A percentile compares a stretch with the other conserved stretches of the same genome.
phyloP scores from a whole-genome alignment of 2,888 invertebrate species.

The Cosmia pyralina region DNA sequence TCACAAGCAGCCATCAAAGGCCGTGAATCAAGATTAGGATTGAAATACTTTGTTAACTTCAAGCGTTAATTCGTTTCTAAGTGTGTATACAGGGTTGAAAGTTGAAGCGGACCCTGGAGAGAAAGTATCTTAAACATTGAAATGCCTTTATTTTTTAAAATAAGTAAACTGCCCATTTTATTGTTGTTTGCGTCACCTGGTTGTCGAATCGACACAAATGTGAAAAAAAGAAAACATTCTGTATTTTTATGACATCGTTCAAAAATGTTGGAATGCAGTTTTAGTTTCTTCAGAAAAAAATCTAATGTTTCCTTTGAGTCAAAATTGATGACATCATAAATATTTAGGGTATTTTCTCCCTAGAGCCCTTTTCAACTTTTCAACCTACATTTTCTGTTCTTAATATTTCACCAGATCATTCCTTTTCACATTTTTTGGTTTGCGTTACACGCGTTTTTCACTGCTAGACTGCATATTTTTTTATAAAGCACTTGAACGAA shows the following conservation, averaged over 20 bases:
- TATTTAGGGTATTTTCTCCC: background rate
- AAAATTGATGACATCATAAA: background rate
- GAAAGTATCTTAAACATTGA: background rate
- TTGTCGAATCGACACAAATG: background rate
- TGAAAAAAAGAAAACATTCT: background rate
- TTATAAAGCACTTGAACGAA: background rate
- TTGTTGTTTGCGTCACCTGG: background rate
- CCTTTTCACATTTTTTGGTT: conserved; percentile 10
- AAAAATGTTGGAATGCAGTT: background rate
- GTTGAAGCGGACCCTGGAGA: background rate
- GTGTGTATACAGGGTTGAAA: conserved; percentile 24
- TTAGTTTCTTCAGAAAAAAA: background rate
- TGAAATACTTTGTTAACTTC: conserved; percentile 15
- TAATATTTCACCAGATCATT: conserved; percentile 18
- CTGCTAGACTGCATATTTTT: conserved; percentile 46
- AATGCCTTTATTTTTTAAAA: background rate
- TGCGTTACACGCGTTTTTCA: conserved; percentile 25
- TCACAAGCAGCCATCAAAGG: background rate
- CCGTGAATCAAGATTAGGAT: background rate
- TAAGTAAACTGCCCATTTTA: background rate
- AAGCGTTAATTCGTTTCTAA: conserved; percentile 4
- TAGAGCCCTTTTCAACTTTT: background rate
- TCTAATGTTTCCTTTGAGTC: background rate
- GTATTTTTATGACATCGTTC: background rate
- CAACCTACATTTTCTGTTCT: conserved; percentile 3